Evolutionary conservation across 2,888 invertebrate species (phyloP), one percentile per base, ranked within the genome.

Genomic region (Magallana nippona): DNA sequence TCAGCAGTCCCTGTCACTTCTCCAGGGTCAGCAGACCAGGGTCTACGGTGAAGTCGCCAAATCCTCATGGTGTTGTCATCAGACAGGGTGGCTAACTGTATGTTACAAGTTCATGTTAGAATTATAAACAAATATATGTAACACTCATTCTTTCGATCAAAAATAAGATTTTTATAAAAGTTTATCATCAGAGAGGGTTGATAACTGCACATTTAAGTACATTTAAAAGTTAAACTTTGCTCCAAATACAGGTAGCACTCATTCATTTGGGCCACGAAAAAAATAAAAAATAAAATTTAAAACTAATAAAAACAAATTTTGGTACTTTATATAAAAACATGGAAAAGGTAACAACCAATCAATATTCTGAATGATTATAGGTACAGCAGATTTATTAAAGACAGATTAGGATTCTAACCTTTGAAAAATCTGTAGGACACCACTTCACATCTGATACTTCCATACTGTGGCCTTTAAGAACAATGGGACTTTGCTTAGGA

Each of bases 391-490:
- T 15, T 55, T 15, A 63, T 19, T 57, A 58, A 80, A 17, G 22
- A 22, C 8, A n/a, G 1, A 63, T 10, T 44, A 13, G 2, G n/a
- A 19, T n/a, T n/a, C 87, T 79, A 87, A 93, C 92, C 89, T 91
- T 91, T 77, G 89, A 89, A 44, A 90, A 82, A 83, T 93, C 92
- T 58, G 87, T 88, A 17, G 85, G 88, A 89, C 96, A 96, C 98
- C 98, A 98, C 1, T 97, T 96, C 1, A 97, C 97, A 92, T 97
- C 97, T 0, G 97, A 97, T 0, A 98, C 98, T 95, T 98, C 98
- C 11, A 97, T 97, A 77, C 95, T 95, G 92, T 98, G 98, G 0
- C 97, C 98, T 0, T 95, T 95, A 5, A 98, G 95, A 81, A 95
- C 95, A 27, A 96, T 96, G 13, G 97, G 93, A 0, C 97, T 97